Base-by-base conservation (phyloP, 1,140 invertebrate species). In the Halictus rubicundus region DNA sequence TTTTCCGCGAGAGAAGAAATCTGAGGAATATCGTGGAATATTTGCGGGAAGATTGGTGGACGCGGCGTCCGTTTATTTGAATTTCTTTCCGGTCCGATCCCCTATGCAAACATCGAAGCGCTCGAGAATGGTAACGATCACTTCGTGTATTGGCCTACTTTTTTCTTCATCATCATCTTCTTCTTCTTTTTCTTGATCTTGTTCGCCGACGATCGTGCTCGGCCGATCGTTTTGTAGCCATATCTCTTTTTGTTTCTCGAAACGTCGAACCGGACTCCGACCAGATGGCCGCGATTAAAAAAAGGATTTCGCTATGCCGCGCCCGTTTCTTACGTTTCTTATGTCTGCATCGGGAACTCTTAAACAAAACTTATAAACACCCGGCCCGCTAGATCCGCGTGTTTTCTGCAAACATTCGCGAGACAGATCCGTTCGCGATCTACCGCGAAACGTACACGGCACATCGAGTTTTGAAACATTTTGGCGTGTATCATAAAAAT, bases 131-230 rank as follows among this genome's bases (percentile, higher is more conserved):
- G 78, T 84, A 84, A 84, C 82, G 78, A 84, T 84, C 83, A 78
- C 60, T 84, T 57, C 23, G 71, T 64, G 54, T 78, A 84, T 85
- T 79, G 86, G 71, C 82, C 86, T 78, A 85, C 82, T 82, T 86
- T 80, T 74, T 76, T 72, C 49, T 57, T 27, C 42, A 10, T 46
- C 42, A 8, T 8, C 42, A 10, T 49, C 46, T 49, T 49, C 49
- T 52, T 52, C 49, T 52, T 52, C 49, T 52, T 52, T 21, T 16
- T 19, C 16, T 52, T 19, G 3, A 19, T 52, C 70, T 71, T 19
- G 5, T 10, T 9, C 63, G 23, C 23, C 79, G 75, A 78, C 46
- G 46, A 49, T 77, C 68, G 73, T 63, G 75, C 32, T 25, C 61
- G 63, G 49, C 25, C 39, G 69, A 27, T 79, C 75, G 60, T 68